Base-by-base conservation (phyloP, 2,888 invertebrate genomes). In the Bellardia pandia region DNA sequence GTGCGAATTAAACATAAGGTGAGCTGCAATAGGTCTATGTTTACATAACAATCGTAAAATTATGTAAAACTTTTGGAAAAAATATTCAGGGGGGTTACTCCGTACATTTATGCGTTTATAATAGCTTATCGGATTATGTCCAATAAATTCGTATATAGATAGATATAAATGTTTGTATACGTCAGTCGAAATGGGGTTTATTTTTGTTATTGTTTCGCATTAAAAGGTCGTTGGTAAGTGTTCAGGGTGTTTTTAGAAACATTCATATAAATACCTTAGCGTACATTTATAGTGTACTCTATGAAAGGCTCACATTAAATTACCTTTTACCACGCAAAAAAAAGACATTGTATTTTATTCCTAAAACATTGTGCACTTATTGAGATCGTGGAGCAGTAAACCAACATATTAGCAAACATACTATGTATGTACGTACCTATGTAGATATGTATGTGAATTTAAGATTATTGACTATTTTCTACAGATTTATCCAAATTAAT, bases 261-360 rank as follows among this genome's bases (percentile, higher is more conserved):
- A 48, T 48, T n/a, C 14, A 51, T 51, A 51, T 51, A 14, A 14
- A 51, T 51, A 13, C 14, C 3, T 14, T 45, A 45, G n/a, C 14
- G 14, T 3, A 13, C 13, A 51, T 51, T 51, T 51, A 51, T 51
- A 51, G 14, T 51, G n/a, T 5, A 51, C 13, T 60, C 48, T 69
- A 51, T 9, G n/a, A 30, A 51, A 69, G 33, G 8, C 51, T n/a
- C 33, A 69, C 33, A 23, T 56, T 60, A 69, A 58, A 69, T 78
- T 13, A 69, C 69, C 69, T 69, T 78, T 69, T 78, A 69, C 48
- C 69, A 78, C 78, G 48, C 68, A 78, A 69, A 69, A n/a, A n/a
- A 68, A 78, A 78, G 4, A 51, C 14, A n/a, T 51, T 51, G 51
- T 51, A 6, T 51, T 51, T 51, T 13, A 45, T 45, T 45, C 45